A percentile compares a stretch with the other conserved stretches of the same genome.
Conservation (phyloP, 1,140 invertebrate species). For the Cydia strobilella region DNA sequence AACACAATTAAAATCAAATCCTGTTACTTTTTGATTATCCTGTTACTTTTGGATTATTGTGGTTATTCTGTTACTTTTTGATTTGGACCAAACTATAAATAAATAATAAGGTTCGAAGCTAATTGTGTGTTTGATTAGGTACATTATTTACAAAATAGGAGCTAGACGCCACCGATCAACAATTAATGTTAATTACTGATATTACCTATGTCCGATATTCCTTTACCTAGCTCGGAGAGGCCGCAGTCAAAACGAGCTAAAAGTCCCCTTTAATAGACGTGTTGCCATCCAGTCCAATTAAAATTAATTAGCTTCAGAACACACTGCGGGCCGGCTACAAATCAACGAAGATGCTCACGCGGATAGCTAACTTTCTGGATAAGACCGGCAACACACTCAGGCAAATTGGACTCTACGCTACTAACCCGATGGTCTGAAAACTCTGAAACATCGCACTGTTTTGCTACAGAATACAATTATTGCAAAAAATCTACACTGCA, state of each 20-base stretch:
- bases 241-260: conserved; percentile 46
- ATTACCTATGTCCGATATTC: conserved; percentile 15
- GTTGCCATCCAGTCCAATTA: conserved; percentile 74
- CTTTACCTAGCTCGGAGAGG: background rate
- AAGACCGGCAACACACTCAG: conserved; percentile 40
- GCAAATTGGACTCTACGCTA: background rate
- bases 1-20: too few species aligned
- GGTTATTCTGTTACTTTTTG: too few species aligned
- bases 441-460: background rate
- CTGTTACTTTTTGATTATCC: too few species aligned
- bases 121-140: too few species aligned
- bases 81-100: too few species aligned
- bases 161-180: conserved; percentile 19
- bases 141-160: background rate
- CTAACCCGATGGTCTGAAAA: background rate
- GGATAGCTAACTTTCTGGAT: conserved; percentile 64
- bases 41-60: too few species aligned
- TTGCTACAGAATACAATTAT: background rate
- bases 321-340: conserved; percentile 68
- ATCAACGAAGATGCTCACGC: conserved; percentile 74
- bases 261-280: conserved; percentile 70
- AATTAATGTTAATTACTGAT: background rate
- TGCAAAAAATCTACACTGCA: conserved; percentile 14
- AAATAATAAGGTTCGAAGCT: too few species aligned
- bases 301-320: conserved; percentile 79